phyloP scores from a whole-genome alignment of 2,113 vertebrate species.

The Crotalus tigris region DNA sequence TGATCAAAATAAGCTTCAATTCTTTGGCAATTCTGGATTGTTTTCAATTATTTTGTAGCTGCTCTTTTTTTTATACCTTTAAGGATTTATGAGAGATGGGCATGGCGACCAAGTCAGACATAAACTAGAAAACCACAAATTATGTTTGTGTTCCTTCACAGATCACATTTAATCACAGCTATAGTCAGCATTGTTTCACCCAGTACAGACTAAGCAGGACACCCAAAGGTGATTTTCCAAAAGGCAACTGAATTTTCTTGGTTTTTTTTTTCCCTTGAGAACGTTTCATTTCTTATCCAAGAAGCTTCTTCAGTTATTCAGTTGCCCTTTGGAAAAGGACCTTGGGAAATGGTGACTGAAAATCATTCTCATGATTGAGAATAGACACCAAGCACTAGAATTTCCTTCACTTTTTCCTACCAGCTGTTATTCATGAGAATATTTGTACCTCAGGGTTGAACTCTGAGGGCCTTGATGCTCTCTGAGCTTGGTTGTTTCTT shows the following conservation, averaged over 20 bases:
- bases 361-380: neutral
- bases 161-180: neutral
- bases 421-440: neutral
- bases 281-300: neutral
- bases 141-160: neutral
- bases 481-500: too few species aligned
- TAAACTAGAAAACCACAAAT: neutral
- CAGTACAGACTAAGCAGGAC: neutral
- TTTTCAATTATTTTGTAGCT: neutral
- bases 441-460: too few species aligned
- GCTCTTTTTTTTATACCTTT: neutral
- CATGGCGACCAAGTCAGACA: neutral
- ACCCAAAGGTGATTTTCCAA: neutral
- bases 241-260: neutral
- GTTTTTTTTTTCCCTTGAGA: neutral
- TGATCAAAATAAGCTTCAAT: neutral
- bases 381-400: neutral
- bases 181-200: neutral
- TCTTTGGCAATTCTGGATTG: neutral
- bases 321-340: neutral
- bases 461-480: too few species aligned
- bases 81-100: neutral
- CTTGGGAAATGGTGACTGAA: too few species aligned
- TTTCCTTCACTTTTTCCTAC: neutral
- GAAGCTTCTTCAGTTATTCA: neutral